Base-by-base conservation (phyloP, 2,888 invertebrate species). In the Odontomyia ornata region DNA sequence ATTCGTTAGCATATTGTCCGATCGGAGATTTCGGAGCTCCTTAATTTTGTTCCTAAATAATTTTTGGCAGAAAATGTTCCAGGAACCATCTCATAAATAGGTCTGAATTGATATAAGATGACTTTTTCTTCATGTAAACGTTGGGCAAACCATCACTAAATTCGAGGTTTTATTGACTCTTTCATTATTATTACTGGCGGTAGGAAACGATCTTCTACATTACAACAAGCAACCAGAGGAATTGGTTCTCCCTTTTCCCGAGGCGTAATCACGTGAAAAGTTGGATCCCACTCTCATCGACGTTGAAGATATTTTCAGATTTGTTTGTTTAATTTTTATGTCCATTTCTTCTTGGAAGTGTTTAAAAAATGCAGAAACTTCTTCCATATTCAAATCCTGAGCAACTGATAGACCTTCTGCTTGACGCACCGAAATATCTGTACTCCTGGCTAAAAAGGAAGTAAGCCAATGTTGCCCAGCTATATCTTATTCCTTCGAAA, bases 241-340 rank as follows among this genome's bases (percentile, higher is more conserved):
- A 82, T 79, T 69, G 79, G 82, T 78, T 81, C 83, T 28, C 84
- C 82, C 76, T 83, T 82, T 81, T 85, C 84, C 13, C 78, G 80
- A 47, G 82, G 82, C 36, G 84, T 85, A 3, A 84, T n/a, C 43
- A 43, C 43, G 43, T 52, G 15, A 52, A 15, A n/a, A 52, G 18
- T 18, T 52, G 15, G 18, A 52, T 52, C 18, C 15, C 52, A 52
- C 52, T 52, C 52, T 52, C 52, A 18, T 52, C 52, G n/a, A n/a
- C n/a, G n/a, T n/a, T n/a, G n/a, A n/a, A n/a, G n/a, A n/a, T n/a
- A n/a, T n/a, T n/a, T n/a, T 4, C 36, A 36, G n/a, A n/a, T n/a
- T 36, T 36, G 36, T 36, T 36, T 36, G 36, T 36, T 36, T 5
- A 36, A 36, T 36, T 3, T 9, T 52, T 52, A 7, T 52, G 3